Percentiles rank a stretch among this genome's conserved stretches.
phyloP scores from a whole-genome alignment of 2,888 invertebrate genomes.

The Dryocosmus kuriphilus region DNA sequence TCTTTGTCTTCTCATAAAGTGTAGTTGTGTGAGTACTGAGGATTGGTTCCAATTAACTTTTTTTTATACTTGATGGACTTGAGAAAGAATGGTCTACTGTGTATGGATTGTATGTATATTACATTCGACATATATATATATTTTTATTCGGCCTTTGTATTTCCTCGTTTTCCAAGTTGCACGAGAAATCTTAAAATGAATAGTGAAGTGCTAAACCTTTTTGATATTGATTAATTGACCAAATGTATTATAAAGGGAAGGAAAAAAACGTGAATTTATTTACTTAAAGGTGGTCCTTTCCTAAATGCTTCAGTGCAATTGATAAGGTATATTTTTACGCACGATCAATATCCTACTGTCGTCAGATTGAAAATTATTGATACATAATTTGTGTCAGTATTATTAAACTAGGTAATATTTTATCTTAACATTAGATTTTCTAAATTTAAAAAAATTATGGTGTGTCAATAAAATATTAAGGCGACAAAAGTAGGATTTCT shows the following conservation, averaged over 20 bases:
- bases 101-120: slow-evolving; percentile 22
- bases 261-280: background rate
- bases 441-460: background rate
- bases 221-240: slow-evolving; percentile 8
- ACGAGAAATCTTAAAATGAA: background rate
- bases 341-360: background rate
- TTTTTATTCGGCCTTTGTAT: slow-evolving; percentile 31
- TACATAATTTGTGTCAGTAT: background rate
- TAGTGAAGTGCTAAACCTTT: background rate
- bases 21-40: background rate
- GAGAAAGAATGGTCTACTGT: slow-evolving; percentile 1
- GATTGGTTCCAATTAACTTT: slow-evolving; percentile 15
- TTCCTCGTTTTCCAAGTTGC: slow-evolving; percentile 26
- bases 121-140: slow-evolving; percentile 20
- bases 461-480: background rate
- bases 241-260: slow-evolving; percentile 5
- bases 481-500: background rate
- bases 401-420: background rate
- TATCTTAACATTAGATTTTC: background rate
- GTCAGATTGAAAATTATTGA: background rate
- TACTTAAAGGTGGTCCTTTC: background rate
- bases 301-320: background rate
- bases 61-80: slow-evolving; percentile 21
- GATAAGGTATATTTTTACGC: background rate
- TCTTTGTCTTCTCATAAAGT: slow-evolving; percentile 15